phyloP scores from a whole-genome alignment of 2,113 vertebrate species.

The Trachemys scripta region DNA sequence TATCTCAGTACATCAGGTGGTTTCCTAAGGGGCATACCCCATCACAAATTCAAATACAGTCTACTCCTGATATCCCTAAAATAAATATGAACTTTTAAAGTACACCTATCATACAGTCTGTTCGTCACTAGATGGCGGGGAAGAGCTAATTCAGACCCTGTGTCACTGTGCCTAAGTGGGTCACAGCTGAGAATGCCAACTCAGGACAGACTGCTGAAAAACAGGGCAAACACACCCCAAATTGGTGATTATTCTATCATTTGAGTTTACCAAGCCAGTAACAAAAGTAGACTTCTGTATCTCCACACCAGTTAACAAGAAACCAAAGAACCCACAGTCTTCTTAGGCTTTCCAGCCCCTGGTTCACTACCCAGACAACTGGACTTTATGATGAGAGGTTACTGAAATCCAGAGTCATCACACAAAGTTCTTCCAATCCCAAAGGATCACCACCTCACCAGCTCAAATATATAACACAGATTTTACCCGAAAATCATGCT shows the following conservation, averaged over 20 bases:
- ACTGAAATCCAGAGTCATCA: no score
- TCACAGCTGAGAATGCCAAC: neutral
- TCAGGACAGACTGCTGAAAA: neutral
- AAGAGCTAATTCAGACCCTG: neutral
- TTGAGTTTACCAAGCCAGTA: neutral
- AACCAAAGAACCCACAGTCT: neutral
- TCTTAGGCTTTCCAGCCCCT: neutral
- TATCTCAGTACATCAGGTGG: no score
- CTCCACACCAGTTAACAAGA: neutral
- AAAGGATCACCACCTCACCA: neutral
- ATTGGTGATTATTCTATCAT: neutral
- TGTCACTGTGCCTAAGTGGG: neutral
- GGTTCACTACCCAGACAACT: neutral
- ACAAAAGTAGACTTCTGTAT: neutral
- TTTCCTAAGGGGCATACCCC: no score
- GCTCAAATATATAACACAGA: neutral
- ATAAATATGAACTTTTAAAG: no score
- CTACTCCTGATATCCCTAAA: neutral
- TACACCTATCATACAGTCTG: no score
- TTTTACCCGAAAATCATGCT: neutral
- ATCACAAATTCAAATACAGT: neutral
- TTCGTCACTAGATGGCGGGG: neutral
- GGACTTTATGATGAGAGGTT: no score
- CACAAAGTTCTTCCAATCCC: no score
- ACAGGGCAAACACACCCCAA: neutral